Evolutionary conservation across 2,797 vertebrate genomes (phyloP).

Genomic region (Anas flavirostris): DNA sequence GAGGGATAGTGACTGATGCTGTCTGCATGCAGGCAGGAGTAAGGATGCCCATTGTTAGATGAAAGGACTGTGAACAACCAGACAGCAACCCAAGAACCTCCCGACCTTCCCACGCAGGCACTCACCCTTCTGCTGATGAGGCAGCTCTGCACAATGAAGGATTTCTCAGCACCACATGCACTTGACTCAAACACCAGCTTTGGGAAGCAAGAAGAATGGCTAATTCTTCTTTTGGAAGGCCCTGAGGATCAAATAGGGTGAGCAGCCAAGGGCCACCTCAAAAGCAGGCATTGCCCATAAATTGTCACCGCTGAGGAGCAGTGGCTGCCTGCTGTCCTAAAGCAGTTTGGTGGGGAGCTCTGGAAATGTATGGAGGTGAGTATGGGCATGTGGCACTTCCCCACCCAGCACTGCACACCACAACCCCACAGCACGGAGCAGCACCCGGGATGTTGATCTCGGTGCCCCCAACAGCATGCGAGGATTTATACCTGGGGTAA

Average conservation of each 20-base stretch:
- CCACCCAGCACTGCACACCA: not conserved
- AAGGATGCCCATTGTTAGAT: not conserved
- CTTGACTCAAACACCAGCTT: not conserved
- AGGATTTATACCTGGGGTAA: not conserved
- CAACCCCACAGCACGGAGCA: not conserved
- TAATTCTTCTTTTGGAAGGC: not conserved
- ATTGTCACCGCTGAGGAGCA: accelerated
- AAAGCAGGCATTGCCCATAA: not conserved
- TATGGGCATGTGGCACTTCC: not conserved
- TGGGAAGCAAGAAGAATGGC: not conserved
- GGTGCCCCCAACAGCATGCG: not conserved
- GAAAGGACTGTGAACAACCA: not conserved
- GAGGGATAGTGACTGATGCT: not conserved
- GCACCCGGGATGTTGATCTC: not conserved
- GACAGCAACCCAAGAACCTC: not conserved
- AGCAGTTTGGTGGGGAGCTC: not conserved
- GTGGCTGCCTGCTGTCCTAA: not conserved
- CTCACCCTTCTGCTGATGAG: not conserved
- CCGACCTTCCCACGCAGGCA: accelerated
- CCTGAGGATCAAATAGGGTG: not conserved
- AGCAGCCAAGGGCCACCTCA: not conserved
- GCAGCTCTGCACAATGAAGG: not conserved
- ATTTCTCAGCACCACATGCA: not conserved
- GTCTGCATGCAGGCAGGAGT: not conserved
- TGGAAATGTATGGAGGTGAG: accelerated